These are phyloP conservation scores for Rhodinocichla rosea DNA, from an alignment of 2,113 vertebrate species.

Conservation along the genomic window DNA sequence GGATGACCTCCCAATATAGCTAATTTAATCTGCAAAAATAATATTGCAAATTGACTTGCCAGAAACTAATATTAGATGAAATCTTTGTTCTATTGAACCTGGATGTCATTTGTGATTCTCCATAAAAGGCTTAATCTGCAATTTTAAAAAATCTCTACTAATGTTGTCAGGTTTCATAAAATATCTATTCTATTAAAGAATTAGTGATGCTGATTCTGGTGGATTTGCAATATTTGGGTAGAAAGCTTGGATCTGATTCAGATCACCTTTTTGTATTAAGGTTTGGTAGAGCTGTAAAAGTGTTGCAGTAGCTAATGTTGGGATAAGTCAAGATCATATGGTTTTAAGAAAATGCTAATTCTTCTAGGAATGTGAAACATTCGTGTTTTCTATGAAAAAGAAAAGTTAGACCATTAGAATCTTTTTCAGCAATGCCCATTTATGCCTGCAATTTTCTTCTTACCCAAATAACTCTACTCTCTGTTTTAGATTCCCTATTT, in stretches of 20 bases:
- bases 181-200: conserved; percentile 61
- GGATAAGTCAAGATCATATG: background rate
- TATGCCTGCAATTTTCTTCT: background rate
- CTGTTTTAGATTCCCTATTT: background rate
- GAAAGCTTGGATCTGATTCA: background rate
- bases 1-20: conserved; percentile 66
- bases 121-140: conserved; percentile 30
- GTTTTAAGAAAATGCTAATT: background rate
- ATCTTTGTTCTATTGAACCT: conserved; percentile 62
- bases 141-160: conserved; percentile 43
- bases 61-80: conserved; percentile 63
- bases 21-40: conserved; percentile 73
- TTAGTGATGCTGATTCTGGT: conserved; percentile 16
- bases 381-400: background rate
- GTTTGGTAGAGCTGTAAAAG: background rate
- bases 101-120: conserved; percentile 65
- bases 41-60: conserved; percentile 66
- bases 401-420: background rate
- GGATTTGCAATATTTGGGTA: background rate
- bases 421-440: background rate
- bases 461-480: background rate
- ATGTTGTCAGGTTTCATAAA: conserved; percentile 69
- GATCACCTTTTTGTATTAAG: background rate
- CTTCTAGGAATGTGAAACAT: background rate
- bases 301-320: background rate